These are phyloP conservation scores for Willisornis vidua DNA, from an alignment of 2,113 vertebrate species.

Conservation along the genomic window DNA sequence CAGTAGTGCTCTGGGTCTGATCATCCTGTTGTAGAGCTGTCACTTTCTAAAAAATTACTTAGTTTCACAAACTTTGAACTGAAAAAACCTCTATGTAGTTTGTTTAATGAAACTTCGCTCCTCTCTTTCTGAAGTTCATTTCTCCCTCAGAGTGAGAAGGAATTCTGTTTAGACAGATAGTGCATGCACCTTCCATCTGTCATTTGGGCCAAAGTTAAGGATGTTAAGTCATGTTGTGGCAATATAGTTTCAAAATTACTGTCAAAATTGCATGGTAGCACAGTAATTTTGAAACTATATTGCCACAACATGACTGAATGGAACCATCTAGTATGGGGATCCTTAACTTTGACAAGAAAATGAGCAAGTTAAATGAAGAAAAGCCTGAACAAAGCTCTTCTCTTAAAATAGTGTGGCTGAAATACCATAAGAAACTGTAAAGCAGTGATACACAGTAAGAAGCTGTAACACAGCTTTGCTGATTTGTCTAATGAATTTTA, in stretches of 20 bases:
- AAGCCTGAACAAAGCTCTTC: neutral
- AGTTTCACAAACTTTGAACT: neutral
- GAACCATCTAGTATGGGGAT: too few relatives aligned
- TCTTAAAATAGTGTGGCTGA: neutral
- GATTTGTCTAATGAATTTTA: neutral
- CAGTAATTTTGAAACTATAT: too few relatives aligned
- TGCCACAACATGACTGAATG: too few relatives aligned
- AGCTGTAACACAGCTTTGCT: neutral
- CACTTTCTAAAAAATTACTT: neutral
- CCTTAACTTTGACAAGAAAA: neutral
- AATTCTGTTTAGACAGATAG: neutral
- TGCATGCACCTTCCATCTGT: neutral
- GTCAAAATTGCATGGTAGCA: too few relatives aligned
- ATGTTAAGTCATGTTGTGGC: neutral
- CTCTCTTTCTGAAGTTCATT: neutral
- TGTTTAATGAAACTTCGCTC: neutral
- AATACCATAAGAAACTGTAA: neutral
- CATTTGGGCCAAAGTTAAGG: neutral
- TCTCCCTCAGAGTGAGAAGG: neutral
- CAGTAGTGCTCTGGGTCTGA: neutral
- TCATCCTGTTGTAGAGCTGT: neutral
- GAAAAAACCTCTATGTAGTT: neutral
- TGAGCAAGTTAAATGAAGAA: neutral
- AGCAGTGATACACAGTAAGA: neutral
- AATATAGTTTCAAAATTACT: neutral